These are phyloP conservation scores for Elgaria multicarinata DNA, from an alignment of 2,113 vertebrate species.

Conservation along the genomic window DNA sequence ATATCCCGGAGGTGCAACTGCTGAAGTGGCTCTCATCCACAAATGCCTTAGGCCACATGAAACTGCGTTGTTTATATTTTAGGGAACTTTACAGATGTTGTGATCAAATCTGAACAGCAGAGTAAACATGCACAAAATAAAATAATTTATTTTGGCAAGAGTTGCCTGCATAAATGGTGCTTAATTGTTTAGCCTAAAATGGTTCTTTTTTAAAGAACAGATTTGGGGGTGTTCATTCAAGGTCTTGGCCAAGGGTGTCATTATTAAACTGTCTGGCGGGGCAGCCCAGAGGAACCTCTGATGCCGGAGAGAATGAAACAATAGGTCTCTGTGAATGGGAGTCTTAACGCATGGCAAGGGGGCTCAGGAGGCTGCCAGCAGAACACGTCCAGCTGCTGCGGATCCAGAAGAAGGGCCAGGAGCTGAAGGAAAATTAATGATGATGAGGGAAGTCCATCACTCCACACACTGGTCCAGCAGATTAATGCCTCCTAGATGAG, in stretches of 20 bases:
- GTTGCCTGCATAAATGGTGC: fast-evolving
- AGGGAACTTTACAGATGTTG: neutral
- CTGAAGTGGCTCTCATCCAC: neutral
- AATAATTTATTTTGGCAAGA: neutral
- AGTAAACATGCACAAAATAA: neutral
- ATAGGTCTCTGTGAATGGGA: slow-evolving; percentile 52
- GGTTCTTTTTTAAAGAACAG: neutral
- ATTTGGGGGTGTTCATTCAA: neutral
- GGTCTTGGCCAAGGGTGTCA: slow-evolving; percentile 8
- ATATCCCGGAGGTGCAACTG: neutral
- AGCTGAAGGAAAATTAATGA: slow-evolving; percentile 60
- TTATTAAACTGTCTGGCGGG: neutral
- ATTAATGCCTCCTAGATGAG: slow-evolving; percentile 67
- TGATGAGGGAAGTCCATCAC: slow-evolving; percentile 68
- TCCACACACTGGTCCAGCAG: slow-evolving; percentile 42
- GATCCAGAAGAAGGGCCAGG: slow-evolving; percentile 40
- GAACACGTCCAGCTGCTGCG: slow-evolving; percentile 58
- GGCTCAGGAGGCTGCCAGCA: slow-evolving; percentile 30
- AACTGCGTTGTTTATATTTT: neutral
- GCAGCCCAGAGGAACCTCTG: slow-evolving; percentile 24
- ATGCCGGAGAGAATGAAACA: slow-evolving; percentile 49
- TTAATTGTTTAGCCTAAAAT: neutral
- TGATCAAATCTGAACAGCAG: neutral
- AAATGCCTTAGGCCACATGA: neutral
- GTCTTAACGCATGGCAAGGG: neutral